A percentile compares a stretch with the other conserved stretches of the same genome.
Conservation (phyloP, 2,113 vertebrate species). For the Pachypanchax playfairii region DNA sequence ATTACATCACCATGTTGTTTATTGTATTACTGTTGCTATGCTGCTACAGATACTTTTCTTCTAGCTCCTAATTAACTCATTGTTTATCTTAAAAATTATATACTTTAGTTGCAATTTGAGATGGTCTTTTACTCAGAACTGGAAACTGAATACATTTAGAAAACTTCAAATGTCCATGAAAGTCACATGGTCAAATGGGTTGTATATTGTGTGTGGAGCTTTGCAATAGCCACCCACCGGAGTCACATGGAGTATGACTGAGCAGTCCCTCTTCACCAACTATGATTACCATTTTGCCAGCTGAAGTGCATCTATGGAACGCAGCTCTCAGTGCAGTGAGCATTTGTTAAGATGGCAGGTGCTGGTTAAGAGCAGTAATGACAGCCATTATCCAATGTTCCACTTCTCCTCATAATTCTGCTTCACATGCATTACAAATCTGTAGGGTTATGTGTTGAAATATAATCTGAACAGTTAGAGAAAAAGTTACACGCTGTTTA, state of each 20-base stretch:
- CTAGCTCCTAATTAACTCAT: too few species aligned
- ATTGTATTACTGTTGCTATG: too few species aligned
- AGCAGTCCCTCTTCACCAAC: constrained; percentile 40
- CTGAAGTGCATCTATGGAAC: constrained; percentile 50
- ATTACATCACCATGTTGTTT: too few species aligned
- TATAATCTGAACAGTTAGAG: neutral
- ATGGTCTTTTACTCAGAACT: constrained; percentile 6
- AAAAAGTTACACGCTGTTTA: neutral
- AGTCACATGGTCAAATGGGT: constrained; percentile 27
- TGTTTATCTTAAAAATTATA: neutral
- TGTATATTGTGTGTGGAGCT: constrained; percentile 14
- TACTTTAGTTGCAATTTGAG: neutral
- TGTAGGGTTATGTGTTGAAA: neutral
- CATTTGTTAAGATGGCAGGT: constrained; percentile 57
- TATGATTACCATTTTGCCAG: constrained; percentile 46
- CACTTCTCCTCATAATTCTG: constrained; percentile 38
- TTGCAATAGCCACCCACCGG: constrained; percentile 28
- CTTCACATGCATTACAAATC: constrained; percentile 25
- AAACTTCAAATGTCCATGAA: neutral
- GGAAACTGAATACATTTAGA: too few species aligned
- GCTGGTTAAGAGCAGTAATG: constrained; percentile 62
- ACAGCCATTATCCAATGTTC: constrained; percentile 59
- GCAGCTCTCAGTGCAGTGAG: constrained; percentile 35
- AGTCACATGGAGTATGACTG: constrained; percentile 37
- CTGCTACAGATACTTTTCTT: too few species aligned